Conservation (phyloP, 2,113 vertebrate species). For the Stigmatopora argus region DNA sequence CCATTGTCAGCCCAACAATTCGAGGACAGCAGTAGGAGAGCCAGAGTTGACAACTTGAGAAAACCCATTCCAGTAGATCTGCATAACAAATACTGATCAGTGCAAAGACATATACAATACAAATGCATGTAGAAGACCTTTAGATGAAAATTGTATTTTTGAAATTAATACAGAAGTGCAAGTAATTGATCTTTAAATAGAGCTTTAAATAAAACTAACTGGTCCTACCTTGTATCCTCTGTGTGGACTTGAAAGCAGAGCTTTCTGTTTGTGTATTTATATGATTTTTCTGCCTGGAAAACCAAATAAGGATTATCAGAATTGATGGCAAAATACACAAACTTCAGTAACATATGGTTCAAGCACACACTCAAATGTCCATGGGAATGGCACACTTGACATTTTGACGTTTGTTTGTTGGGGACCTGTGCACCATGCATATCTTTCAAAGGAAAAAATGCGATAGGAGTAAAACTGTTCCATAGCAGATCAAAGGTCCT, state of each 20-base stretch:
- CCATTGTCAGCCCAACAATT: constrained; percentile 6
- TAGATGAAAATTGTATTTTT: background rate
- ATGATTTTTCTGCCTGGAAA: background rate
- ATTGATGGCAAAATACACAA: background rate
- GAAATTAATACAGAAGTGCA: too few species aligned
- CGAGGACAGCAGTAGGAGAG: constrained; percentile 7
- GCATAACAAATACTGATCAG: background rate
- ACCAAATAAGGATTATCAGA: constrained; percentile 2
- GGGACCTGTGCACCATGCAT: background rate
- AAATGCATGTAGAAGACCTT: background rate
- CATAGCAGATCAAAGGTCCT: background rate
- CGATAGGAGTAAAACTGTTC: too few species aligned
- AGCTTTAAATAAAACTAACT: too few species aligned
- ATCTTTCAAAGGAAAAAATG: background rate
- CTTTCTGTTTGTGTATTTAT: background rate
- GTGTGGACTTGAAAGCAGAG: background rate
- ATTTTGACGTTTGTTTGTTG: background rate
- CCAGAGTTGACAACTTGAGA: constrained; percentile 4
- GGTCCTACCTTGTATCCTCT: constrained; percentile 3
- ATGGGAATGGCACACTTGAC: constrained; percentile 11
- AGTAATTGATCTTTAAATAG: background rate
- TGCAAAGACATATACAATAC: background rate
- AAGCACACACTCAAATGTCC: background rate
- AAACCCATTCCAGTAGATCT: constrained; percentile 3
- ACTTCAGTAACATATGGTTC: constrained; percentile 1